Evolutionary conservation across 2,797 vertebrate species (phyloP), one percentile per base, ranked within the genome.

Genomic region (Carcharodon carcharias): DNA sequence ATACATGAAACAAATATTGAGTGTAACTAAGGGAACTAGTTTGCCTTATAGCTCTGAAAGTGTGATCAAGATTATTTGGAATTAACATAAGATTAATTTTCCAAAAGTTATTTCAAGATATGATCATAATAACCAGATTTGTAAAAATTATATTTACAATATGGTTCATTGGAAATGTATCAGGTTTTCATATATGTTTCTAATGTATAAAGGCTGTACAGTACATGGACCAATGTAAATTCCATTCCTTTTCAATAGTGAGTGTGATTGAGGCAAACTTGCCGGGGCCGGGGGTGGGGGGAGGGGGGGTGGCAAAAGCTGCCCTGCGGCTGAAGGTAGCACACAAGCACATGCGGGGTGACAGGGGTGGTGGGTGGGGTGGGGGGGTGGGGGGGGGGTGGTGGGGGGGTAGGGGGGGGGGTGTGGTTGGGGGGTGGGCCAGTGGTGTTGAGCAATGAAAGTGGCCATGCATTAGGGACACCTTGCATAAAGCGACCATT

Each of bases 71-170:
- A 67, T 67, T 21, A 93, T 67, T 93, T 67, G 45, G n/a, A 93
- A 93, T 93, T 45, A n/a, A 35, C 61, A 63, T 63, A 65, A 23
- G 40, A 91, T 91, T 91, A 91, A 35, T 61, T 91, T 91, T 91
- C 58, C 0, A 91, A 28, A 56, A 67, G 21, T 67, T 67, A 93
- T 65, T 40, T 0, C 23, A 14, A 40, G 67, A 23, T 65, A 67
- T 40, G 63, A 67, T 67, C 26, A 11, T 28, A 45, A 67, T 67
- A 67, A 26, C 58, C n/a, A 23, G n/a, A 45, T 40, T 65, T 93
- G 18, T n/a, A 63, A 63, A 35, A 91, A n/a, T 61, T n/a, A 91
- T 18, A 61, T n/a, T 91, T 58, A n/a, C 56, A 85, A 50, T 50
- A 85, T 85, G 18, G 45, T 50, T 23, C 21, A 91, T 63, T 91